Conservation (phyloP, 2,797 vertebrate genomes). For the Masticophis lateralis region DNA sequence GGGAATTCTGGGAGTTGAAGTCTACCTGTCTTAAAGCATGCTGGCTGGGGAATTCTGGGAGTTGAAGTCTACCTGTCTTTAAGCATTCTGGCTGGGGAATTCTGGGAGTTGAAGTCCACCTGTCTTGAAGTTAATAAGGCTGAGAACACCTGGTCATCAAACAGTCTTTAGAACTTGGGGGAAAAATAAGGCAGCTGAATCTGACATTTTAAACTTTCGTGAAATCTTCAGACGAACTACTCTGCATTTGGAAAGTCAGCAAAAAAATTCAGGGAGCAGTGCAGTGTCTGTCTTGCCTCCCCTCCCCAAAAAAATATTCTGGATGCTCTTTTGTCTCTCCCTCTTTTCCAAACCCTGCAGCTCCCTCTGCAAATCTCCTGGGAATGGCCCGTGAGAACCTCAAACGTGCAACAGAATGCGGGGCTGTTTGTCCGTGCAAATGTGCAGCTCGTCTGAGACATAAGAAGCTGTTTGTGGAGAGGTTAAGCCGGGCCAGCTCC, state of each 20-base stretch:
- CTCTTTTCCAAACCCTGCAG: conserved; percentile 6
- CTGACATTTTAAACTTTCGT: conserved; percentile 38
- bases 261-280: conserved; percentile 19
- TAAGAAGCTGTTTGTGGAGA: conserved; percentile 56
- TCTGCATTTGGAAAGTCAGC: conserved; percentile 44
- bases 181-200: conserved; percentile 35
- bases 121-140: too few relatives aligned
- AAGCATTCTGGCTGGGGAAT: too few relatives aligned
- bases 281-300: background rate
- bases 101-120: too few relatives aligned
- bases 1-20: too few relatives aligned
- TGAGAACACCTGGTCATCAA: background rate
- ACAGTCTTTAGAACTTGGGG: background rate
- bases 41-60: too few relatives aligned
- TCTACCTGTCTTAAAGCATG: too few relatives aligned
- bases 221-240: conserved; percentile 31
- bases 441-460: conserved; percentile 48
- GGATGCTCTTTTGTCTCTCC: background rate
- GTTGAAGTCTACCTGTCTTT: too few relatives aligned
- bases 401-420: conserved; percentile 67
- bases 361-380: conserved; percentile 20
- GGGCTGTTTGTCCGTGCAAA: conserved; percentile 45
- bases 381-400: conserved; percentile 74
- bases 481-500: conserved; percentile 58
- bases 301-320: background rate